Conservation (phyloP, 2,888 invertebrate genomes). For the Epinotia bilunana region DNA sequence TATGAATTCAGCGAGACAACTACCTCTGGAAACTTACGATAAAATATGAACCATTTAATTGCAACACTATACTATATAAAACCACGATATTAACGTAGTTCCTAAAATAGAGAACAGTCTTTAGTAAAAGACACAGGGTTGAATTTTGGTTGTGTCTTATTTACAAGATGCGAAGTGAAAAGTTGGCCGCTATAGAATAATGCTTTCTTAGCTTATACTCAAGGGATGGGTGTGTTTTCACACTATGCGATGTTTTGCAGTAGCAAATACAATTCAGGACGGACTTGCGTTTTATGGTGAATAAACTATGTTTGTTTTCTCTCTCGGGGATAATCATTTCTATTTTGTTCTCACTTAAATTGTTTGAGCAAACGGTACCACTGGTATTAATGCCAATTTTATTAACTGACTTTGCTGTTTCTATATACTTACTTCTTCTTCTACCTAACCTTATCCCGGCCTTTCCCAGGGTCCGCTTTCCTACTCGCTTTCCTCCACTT, state of each 20-base stretch:
- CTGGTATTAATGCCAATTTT: no score
- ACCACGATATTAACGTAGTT: not conserved
- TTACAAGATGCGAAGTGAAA: not conserved
- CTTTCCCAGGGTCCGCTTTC: no score
- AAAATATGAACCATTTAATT: constrained; percentile 21
- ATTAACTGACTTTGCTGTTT: no score
- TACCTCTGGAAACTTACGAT: constrained; percentile 4
- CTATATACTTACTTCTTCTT: no score
- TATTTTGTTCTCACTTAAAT: no score
- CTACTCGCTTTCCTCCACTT: no score
- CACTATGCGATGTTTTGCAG: constrained; percentile 10
- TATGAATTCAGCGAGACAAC: constrained; percentile 9
- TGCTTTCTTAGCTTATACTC: constrained; percentile 26
- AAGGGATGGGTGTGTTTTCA: not conserved
- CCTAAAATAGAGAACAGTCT: not conserved
- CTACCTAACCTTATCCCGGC: no score
- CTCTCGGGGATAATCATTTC: no score
- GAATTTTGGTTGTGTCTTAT: not conserved
- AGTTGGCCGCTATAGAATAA: constrained; percentile 26
- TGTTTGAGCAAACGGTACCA: no score
- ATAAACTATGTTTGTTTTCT: not conserved
- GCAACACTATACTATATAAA: constrained; percentile 23
- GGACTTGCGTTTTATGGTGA: not conserved
- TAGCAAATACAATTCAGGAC: not conserved
- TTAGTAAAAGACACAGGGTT: not conserved